Percentiles rank a stretch among this genome's conserved stretches.
Conservation (phyloP, 2,888 invertebrate species). For the Phragmatobia fuliginosa region DNA sequence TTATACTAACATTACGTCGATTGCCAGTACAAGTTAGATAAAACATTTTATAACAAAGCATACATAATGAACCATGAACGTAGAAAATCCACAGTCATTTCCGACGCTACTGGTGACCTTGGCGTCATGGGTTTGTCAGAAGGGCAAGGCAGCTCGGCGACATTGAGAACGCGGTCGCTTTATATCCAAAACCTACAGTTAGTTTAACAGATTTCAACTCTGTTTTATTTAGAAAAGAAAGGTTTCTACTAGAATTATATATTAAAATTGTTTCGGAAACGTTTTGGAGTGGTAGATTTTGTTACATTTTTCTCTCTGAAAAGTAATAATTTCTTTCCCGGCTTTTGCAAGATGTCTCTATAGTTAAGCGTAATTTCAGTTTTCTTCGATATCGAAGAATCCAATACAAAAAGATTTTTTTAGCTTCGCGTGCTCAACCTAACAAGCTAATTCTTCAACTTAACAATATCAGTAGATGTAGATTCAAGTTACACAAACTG, state of each 20-base stretch:
- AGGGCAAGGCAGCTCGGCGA: conserved; percentile 43
- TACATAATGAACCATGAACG: conserved; percentile 19
- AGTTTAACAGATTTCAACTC: conserved; percentile 31
- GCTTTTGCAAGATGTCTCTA: no score
- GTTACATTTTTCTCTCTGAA: no score
- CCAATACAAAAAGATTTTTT: no score
- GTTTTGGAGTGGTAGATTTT: no score
- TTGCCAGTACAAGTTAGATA: not conserved
- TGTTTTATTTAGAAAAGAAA: conserved; percentile 5
- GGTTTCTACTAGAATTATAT: no score
- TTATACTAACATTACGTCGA: not conserved
- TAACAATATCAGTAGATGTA: no score
- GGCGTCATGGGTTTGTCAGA: conserved; percentile 26
- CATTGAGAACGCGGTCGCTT: conserved; percentile 64
- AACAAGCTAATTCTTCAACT: no score
- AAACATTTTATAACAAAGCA: conserved; percentile 4
- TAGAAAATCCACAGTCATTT: conserved; percentile 21
- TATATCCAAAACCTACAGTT: conserved; percentile 58
- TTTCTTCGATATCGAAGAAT: no score
- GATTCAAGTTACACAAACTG: not conserved
- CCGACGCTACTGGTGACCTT: conserved; percentile 28
- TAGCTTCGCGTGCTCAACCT: no score
- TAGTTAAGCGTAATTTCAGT: no score
- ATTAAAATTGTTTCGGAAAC: no score
- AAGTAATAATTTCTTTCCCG: no score